These are phyloP conservation scores for Monochamus saltuarius DNA, from an alignment of 1,140 invertebrate genomes.

Conservation along the genomic window DNA sequence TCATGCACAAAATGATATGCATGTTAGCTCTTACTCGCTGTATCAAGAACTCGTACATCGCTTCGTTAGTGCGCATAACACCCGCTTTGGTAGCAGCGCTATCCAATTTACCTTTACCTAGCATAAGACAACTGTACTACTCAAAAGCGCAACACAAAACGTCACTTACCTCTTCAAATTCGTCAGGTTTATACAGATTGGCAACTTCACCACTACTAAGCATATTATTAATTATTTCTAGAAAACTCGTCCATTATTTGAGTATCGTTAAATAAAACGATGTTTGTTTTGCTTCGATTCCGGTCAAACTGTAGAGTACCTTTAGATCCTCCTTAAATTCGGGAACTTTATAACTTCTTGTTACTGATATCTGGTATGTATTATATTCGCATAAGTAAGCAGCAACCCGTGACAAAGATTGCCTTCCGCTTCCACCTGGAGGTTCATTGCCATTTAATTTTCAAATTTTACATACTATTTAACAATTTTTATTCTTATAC, in stretches of 20 bases:
- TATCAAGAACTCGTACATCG: constrained; percentile 73
- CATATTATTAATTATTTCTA: constrained; percentile 88
- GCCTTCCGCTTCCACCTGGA: constrained; percentile 82
- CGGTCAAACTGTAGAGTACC: constrained; percentile 68
- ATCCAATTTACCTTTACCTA: constrained; percentile 68
- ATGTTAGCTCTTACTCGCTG: constrained; percentile 74
- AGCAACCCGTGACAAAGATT: constrained; percentile 73
- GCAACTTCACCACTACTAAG: constrained; percentile 81
- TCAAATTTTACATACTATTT: too few relatives aligned
- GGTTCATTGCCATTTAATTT: too few relatives aligned
- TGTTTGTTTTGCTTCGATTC: constrained; percentile 72
- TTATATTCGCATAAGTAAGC: constrained; percentile 77
- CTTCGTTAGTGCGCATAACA: constrained; percentile 65
- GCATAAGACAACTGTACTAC: too few relatives aligned
- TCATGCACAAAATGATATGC: constrained; percentile 83
- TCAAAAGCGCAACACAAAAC: constrained; percentile 21
- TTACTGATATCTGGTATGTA: constrained; percentile 77
- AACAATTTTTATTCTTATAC: too few relatives aligned
- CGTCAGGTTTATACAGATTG: constrained; percentile 79
- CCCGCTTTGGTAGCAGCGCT: constrained; percentile 66
- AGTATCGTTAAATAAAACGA: constrained; percentile 82
- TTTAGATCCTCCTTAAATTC: constrained; percentile 87
- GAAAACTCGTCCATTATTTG: constrained; percentile 80
- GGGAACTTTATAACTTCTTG: constrained; percentile 69
- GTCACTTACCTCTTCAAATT: constrained; percentile 82